phyloP scores from a whole-genome alignment of 2,888 invertebrate genomes.

The Anoncus sp. region DNA sequence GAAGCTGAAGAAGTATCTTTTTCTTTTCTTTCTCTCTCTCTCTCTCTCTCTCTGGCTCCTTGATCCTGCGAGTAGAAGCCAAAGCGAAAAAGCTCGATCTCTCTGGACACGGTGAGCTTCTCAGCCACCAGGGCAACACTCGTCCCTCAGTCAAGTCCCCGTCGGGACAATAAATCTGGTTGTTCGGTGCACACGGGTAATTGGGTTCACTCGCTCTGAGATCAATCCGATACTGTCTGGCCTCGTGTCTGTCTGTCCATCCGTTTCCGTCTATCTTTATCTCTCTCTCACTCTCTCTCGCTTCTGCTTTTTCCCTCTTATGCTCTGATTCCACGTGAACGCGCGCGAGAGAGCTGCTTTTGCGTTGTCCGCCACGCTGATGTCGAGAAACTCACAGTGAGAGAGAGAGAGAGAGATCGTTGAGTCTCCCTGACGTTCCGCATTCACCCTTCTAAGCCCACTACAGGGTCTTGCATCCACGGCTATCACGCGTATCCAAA shows the following conservation, averaged over 20 bases:
- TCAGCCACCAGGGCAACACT: slow-evolving; percentile 79
- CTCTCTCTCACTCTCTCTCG: slow-evolving; percentile 16
- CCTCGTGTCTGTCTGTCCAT: slow-evolving; percentile 80
- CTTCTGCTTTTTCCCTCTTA: slow-evolving; percentile 21
- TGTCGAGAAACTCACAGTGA: slow-evolving; percentile 20
- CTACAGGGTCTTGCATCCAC: not conserved
- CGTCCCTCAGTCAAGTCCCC: slow-evolving; percentile 77
- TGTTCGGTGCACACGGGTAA: slow-evolving; percentile 79
- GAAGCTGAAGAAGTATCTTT: slow-evolving; percentile 45
- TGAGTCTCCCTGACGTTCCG: slow-evolving; percentile 15
- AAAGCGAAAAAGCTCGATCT: slow-evolving; percentile 49
- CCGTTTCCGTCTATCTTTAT: slow-evolving; percentile 62
- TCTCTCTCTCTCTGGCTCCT: too few relatives aligned
- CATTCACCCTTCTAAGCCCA: slow-evolving; percentile 31
- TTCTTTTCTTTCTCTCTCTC: slow-evolving; percentile 31
- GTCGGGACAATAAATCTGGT: slow-evolving; percentile 82
- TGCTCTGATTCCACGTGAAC: slow-evolving; percentile 46
- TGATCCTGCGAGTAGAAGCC: slow-evolving; percentile 43
- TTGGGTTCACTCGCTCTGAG: slow-evolving; percentile 82
- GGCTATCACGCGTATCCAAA: not conserved
- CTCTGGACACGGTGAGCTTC: slow-evolving; percentile 67
- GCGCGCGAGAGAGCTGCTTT: slow-evolving; percentile 29
- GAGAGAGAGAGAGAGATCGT: too few relatives aligned
- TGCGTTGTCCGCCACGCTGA: slow-evolving; percentile 29
- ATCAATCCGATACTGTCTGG: slow-evolving; percentile 83